Evolutionary conservation across 2,888 invertebrate species (phyloP).

Genomic region (Cosmorhoe ocellata): DNA sequence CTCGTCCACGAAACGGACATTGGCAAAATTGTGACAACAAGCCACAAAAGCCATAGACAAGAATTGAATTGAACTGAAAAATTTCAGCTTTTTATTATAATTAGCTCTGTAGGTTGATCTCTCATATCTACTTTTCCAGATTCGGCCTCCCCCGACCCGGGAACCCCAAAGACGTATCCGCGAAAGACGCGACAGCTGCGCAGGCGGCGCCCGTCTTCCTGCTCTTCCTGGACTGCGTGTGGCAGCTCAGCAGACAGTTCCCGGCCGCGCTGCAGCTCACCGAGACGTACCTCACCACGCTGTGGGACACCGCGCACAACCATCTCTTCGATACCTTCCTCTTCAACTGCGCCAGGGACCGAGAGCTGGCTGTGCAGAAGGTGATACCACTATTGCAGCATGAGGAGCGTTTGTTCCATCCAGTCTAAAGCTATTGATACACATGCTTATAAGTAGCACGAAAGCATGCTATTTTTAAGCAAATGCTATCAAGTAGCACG

Average conservation of each 20-base stretch:
- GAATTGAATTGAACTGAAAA: too few species aligned
- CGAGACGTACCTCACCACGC: constrained; percentile 94
- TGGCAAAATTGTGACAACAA: too few species aligned
- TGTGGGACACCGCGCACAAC: constrained; percentile 95
- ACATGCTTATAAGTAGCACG: too few species aligned
- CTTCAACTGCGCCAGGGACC: constrained; percentile 92
- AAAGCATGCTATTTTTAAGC: too few species aligned
- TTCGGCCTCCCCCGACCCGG: constrained; percentile 86
- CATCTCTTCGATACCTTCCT: constrained; percentile 96
- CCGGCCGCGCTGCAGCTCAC: constrained; percentile 95
- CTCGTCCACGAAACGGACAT: too few species aligned
- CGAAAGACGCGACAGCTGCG: constrained; percentile 61
- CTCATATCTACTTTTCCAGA: constrained; percentile 63
- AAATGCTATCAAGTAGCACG: too few species aligned
- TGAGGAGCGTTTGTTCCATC: too few species aligned
- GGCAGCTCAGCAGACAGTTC: constrained; percentile 95
- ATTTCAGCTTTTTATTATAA: too few species aligned
- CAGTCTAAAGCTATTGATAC: too few species aligned
- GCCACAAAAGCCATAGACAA: too few species aligned
- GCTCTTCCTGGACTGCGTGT: constrained; percentile 95
- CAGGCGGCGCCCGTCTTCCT: constrained; percentile 90
- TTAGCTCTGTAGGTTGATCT: too few species aligned
- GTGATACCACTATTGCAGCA: too few species aligned
- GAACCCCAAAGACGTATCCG: constrained; percentile 73
- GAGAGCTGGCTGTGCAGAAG: constrained; percentile 84